Conservation (phyloP, 2,113 vertebrate species). For the Cyphomyrus plagiostoma region DNA sequence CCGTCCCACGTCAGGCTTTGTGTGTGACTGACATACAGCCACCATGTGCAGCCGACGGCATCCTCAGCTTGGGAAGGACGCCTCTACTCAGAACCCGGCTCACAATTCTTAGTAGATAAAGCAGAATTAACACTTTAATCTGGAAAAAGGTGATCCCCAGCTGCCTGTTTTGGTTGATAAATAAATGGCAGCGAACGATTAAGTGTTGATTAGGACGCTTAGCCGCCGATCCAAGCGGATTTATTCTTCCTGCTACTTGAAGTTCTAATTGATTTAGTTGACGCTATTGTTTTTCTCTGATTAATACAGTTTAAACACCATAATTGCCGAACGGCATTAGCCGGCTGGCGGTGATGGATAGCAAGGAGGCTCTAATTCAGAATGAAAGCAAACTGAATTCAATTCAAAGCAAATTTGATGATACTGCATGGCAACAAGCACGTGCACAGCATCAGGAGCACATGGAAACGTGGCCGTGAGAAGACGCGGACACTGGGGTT, state of each 20-base stretch:
- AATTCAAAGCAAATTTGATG: neutral
- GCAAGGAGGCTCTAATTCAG: constrained; percentile 24
- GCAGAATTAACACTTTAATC: neutral
- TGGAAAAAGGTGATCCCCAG: neutral
- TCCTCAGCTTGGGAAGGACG: neutral
- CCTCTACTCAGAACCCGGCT: neutral
- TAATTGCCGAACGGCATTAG: constrained; percentile 30
- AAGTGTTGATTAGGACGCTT: neutral
- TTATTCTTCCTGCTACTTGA: constrained; percentile 8
- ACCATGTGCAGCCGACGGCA: neutral
- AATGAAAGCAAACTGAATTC: constrained; percentile 14
- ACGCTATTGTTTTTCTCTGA: constrained; percentile 36
- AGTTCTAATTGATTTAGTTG: constrained; percentile 32
- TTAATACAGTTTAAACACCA: constrained; percentile 34
- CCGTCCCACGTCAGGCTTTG: neutral
- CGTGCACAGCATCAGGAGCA: neutral
- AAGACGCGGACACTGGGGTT: neutral
- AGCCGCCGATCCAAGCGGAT: neutral
- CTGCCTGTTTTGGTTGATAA: neutral
- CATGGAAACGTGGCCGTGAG: neutral
- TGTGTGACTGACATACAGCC: neutral
- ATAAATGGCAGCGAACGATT: neutral
- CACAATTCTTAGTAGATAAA: neutral
- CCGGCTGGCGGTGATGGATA: constrained; percentile 23
- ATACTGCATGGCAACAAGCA: neutral